Evolutionary conservation across 1,140 invertebrate genomes (phyloP), one percentile per base, ranked within the genome.

Genomic region (Telenomus remus): DNA sequence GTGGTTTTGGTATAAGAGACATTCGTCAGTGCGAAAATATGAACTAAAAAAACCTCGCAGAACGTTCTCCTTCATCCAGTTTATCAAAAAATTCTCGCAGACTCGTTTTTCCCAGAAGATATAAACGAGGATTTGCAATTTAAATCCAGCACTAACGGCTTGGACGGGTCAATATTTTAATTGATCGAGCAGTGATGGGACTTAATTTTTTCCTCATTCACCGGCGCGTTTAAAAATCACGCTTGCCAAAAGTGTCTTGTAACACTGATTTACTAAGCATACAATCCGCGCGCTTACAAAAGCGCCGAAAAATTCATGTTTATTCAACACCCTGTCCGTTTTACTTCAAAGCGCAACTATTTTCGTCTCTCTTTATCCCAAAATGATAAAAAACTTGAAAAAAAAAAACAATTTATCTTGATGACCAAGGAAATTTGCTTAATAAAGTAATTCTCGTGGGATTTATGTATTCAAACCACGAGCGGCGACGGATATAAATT

Each of bases 141-240:
- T 46, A 64, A 65, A 72, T 72, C 10, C 16, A 14, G 8, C n/a
- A 4, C 11, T 68, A 63, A 55, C 47, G 47, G 57, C 3, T 11
- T 35, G n/a, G 47, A 42, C 48, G 10, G 48, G 70, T 66, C 55
- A 66, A 66, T 66, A 66, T 66, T 66, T 73, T 66, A 73, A 66
- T 73, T 47, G 70, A 54, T 73, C 55, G 13, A 15, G 16, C 51
- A 3, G 2, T 27, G 19, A n/a, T n/a, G 19, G 6, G 6, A 27
- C 19, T 27, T 27, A 60, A 73, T 65, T 65, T 60, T 37, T 59
- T 64, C 51, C 46, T 0, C 8, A 2, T 47, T 33, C 49, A 27
- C 9, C n/a, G 9, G 8, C 14, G 11, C 46, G 11, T 6, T 13
- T 39, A 39, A 16, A 35, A 34, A 48, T 12, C 19, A 51, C 34